Conservation (phyloP, 2,888 invertebrate genomes). For the Siphlonurus alternatus region DNA sequence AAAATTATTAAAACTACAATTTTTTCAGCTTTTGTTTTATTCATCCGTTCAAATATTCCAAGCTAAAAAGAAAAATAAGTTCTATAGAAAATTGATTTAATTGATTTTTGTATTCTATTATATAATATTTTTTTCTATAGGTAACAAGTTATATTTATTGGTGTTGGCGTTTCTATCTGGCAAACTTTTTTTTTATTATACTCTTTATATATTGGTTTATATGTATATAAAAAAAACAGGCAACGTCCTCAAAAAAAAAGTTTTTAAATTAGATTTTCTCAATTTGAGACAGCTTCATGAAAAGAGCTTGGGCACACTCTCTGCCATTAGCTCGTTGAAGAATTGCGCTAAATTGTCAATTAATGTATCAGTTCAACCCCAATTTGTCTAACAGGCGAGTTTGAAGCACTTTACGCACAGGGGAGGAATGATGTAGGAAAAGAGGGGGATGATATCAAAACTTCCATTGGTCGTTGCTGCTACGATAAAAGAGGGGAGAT, state of each 20-base stretch:
- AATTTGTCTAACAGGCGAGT: slow-evolving; percentile 16
- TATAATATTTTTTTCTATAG: not conserved
- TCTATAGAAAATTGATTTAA: no score
- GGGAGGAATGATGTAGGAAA: not conserved
- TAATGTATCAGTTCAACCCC: slow-evolving; percentile 20
- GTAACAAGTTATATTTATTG: not conserved
- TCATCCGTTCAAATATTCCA: no score
- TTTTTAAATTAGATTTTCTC: slow-evolving; percentile 16
- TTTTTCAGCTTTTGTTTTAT: no score
- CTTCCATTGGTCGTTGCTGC: not conserved
- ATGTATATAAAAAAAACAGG: no score
- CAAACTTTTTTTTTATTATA: no score
- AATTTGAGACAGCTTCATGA: slow-evolving; percentile 15
- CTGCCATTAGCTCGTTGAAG: slow-evolving; percentile 11
- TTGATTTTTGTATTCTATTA: no score
- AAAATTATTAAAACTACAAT: no score
- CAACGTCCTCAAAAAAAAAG: not conserved
- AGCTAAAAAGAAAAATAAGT: no score
- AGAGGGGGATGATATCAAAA: slow-evolving; percentile 3
- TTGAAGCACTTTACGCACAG: slow-evolving; percentile 10
- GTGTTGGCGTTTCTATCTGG: not conserved
- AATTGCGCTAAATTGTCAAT: slow-evolving; percentile 20
- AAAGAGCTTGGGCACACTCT: not conserved
- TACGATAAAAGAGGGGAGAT: no score
- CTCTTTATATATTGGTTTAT: no score